Base-by-base conservation (phyloP, 1,140 invertebrate species). In the Leptopilina clavipes region DNA sequence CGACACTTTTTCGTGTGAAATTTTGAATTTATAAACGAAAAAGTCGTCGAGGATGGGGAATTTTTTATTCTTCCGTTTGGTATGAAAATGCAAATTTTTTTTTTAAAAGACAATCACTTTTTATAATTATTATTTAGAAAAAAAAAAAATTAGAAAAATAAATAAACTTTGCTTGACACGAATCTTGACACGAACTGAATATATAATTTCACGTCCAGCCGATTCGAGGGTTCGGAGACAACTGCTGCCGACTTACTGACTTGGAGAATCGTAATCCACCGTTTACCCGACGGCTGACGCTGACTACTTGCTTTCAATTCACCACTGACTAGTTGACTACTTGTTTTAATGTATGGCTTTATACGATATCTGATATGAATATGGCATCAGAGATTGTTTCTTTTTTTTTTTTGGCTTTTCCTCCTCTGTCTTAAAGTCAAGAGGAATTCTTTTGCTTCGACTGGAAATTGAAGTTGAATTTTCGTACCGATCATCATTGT, bases 191-290 rank as follows among this genome's bases (percentile, higher is more conserved):
- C 79, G 77, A 81, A 82, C 77, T 59, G 59, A 45, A 76, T 40
- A 7, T 40, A 9, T 40, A 1, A 7, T 40, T 8, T 40, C 48
- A 85, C 88, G 87, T 89, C 88, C 88, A 87, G 87, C 79, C 88
- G 77, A 85, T 84, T 86, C 87, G 85, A 84, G 85, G 84, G 79
- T 86, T 86, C 86, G 82, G 88, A 88, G 86, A 90, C 87, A 88
- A 90, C 83, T 86, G 84, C 80, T 84, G 81, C 79, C 80, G 81
- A 84, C 85, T 86, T 87, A 85, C 83, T 81, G 84, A 86, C 86
- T 78, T 81, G 85, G 37, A 40, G 37, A 40, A 40, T 40, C 37
- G 37, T 40, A 83, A 87, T 84, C 84, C 85, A 82, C 81, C 81
- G 82, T 86, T 86, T 82, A 82, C 78, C 78, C 80, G 80, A 56